Evolutionary conservation across 2,113 vertebrate species (phyloP), one percentile per base, ranked within the genome.

Genomic region (Peromyscus leucopus): DNA sequence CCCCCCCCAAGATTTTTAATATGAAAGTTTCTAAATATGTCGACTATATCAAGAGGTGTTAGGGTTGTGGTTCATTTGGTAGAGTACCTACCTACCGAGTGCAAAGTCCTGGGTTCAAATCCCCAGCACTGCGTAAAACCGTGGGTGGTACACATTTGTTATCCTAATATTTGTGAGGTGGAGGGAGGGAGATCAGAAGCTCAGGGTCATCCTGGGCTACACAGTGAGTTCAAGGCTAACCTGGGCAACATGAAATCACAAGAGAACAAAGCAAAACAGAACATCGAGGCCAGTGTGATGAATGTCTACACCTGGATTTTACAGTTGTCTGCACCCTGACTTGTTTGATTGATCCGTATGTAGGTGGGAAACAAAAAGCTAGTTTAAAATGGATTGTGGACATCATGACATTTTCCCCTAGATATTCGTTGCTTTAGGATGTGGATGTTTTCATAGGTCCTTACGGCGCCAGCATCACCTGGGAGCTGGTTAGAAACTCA

Each of bases 381-480:
- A 71, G 31, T 72, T 76, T 55, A 65, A 89, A 91, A 59, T 24
- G 31, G 61, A 19, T 4, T 39, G 55, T 59, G 59, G 46, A 63
- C 63, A 12, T 65, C 10, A 24, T 74, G 61, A 31, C 28, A 11
- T 26, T 87, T 96, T 26, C 19, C 79, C 74, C 74, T 65, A 31
- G 69, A 39, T 83, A n/a, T 57, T 10, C 46, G 0, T 33, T 88
- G 75, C 55, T 33, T 63, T 57, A 75, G 86, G 33, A 48, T 28
- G 33, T 17, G 61, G 33, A 26, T 3, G 0, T 21, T 42, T 17
- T 42, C 36, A 4, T 75, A 0, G 0, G 2, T 67, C n/a, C 7
- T 67, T 15, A 8, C 2, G 31, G 39, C 22, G 4, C 22, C 57
- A 71, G 39, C 26, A 0, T 51, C 55, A 17, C 57, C n/a, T 36